phyloP scores from a whole-genome alignment of 2,113 vertebrate genomes.

The Psilopsiagon aurifrons region DNA sequence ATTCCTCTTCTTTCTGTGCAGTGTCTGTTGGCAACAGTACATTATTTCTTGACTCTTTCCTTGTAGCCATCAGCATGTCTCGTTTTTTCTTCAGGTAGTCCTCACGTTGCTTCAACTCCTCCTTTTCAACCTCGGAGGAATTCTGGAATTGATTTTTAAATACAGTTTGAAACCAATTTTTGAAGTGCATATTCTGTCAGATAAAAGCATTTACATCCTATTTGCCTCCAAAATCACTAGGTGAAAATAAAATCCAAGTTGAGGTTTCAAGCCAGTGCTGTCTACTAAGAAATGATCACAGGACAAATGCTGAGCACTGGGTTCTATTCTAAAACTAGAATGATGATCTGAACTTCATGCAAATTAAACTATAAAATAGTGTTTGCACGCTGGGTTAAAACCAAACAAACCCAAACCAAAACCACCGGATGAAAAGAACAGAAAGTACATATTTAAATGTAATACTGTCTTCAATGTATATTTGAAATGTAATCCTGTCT shows the following conservation, averaged over 20 bases:
- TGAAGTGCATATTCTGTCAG: neutral
- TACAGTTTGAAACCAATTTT: neutral
- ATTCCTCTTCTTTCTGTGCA: conserved; percentile 61
- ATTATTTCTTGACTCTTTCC: conserved; percentile 81
- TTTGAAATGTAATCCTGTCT: neutral
- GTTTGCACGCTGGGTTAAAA: neutral
- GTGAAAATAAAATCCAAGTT: neutral
- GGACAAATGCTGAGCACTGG: neutral
- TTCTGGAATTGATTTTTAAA: conserved; percentile 69
- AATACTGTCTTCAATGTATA: neutral
- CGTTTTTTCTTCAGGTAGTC: conserved; percentile 91
- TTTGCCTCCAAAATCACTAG: neutral
- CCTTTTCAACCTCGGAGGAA: conserved; percentile 81
- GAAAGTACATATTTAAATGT: neutral
- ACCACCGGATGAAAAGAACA: neutral
- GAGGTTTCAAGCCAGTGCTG: neutral
- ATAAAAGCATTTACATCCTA: neutral
- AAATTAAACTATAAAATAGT: neutral
- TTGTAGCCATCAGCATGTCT: conserved; percentile 88
- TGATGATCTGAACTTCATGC: neutral
- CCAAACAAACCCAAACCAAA: neutral
- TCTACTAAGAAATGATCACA: neutral
- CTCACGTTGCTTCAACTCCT: conserved; percentile 89
- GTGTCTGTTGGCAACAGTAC: neutral
- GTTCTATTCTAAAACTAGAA: neutral